Base-by-base conservation (phyloP, 2,888 invertebrate genomes). In the Pollenia labialis region DNA sequence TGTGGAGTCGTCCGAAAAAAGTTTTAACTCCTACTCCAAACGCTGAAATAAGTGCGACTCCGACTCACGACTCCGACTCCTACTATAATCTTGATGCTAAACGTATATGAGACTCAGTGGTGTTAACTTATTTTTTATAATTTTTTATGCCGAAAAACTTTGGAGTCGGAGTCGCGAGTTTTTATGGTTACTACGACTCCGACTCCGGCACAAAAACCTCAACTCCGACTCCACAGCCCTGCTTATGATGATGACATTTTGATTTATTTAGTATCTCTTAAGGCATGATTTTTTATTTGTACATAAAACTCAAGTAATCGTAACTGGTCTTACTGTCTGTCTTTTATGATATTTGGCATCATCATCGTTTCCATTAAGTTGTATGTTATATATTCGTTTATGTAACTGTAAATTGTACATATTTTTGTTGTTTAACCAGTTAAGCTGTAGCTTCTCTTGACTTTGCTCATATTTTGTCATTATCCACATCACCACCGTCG, bases 341-440 rank as follows among this genome's bases (percentile, higher is more conserved):
- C 46, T 48, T 68, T 0, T n/a, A 56, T 52, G 9, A 40, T n/a
- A 16, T 58, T 14, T 62, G 32, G 48, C 46, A 48, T 48, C 62
- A 40, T 71, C 74, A 11, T 82, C 46, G 9, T 62, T 46, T n/a
- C 14, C 16, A 42, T 18, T n/a, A 40, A 50, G 23, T 80, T 69
- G 52, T 23, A 68, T 50, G 62, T 64, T 12, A 54, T 60, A 50
- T 48, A 64, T 18, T 52, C 32, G 32, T 80, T 80, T 64, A 85
- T 76, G 58, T 77, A 81, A 72, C 81, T 79, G 72, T 83, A 77
- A 79, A 72, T 66, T 77, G 76, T 48, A 48, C 23, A 54, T 44
- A 44, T 7, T 54, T 42, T 79, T 68, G 66, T 60, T 58, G 79
- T 60, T 79, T 69, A 54, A 60, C 69, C 69, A 79, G 16, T 68